A percentile compares a stretch with the other conserved stretches of the same genome.
Evolutionary conservation across 2,888 invertebrate genomes (phyloP).

Genomic region (Psococerastis gibbosa): DNA sequence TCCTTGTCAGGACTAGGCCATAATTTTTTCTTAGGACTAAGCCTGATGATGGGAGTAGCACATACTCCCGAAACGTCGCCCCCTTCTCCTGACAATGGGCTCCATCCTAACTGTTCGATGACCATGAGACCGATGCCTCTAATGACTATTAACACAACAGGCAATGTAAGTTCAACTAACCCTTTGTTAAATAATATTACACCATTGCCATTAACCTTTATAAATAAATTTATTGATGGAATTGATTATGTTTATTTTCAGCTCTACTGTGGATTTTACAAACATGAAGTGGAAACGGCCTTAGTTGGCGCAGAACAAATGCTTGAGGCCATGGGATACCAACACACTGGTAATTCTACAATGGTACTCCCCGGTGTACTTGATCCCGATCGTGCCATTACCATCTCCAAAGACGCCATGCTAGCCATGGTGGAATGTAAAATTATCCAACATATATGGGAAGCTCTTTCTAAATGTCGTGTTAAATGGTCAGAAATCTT

Average conservation of each 20-base stretch:
- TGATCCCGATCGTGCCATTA: conserved; percentile 61
- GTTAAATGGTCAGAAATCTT: conserved; percentile 48
- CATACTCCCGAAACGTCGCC: too few relatives aligned
- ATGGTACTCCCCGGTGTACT: conserved; percentile 50
- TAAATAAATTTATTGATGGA: too few relatives aligned
- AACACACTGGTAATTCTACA: conserved; percentile 28
- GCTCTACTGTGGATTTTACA: conserved; percentile 75
- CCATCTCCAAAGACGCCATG: conserved; percentile 64
- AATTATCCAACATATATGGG: conserved; percentile 44
- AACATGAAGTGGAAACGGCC: conserved; percentile 68
- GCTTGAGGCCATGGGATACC: conserved; percentile 69
- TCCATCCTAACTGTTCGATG: too few relatives aligned
- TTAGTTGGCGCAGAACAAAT: conserved; percentile 57
- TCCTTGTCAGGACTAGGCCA: too few relatives aligned
- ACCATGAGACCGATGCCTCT: too few relatives aligned
- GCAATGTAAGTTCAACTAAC: too few relatives aligned
- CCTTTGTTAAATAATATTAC: too few relatives aligned
- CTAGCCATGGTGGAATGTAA: conserved; percentile 77
- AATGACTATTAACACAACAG: too few relatives aligned
- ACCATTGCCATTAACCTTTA: too few relatives aligned
- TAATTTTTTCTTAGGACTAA: too few relatives aligned
- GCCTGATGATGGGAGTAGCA: too few relatives aligned
- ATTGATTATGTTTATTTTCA: conserved; percentile 23
- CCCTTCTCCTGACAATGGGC: background rate
- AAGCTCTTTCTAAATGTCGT: conserved; percentile 36